Percentiles rank a stretch among this genome's conserved stretches.
These are phyloP conservation scores for Leuciscus idus DNA, from an alignment of 2,113 vertebrate species.

Conservation along the genomic window DNA sequence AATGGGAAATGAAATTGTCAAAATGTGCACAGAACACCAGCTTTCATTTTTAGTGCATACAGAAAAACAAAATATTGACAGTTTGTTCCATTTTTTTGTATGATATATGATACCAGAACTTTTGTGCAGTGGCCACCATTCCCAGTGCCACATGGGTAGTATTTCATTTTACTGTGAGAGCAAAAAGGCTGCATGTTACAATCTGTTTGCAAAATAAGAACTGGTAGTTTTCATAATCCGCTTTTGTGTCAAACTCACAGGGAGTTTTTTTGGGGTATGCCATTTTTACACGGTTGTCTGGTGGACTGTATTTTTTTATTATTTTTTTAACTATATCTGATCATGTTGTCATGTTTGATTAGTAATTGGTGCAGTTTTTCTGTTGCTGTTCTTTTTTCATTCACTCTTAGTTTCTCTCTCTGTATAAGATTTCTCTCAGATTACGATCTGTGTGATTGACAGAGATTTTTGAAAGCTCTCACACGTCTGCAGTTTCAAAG, in stretches of 20 bases:
- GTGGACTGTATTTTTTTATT: background rate
- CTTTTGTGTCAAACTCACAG: background rate
- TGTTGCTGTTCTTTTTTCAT: background rate
- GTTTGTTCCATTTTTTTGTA: too few relatives aligned
- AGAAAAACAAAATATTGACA: too few relatives aligned
- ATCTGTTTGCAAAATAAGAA: constrained; percentile 67
- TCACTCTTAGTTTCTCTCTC: background rate
- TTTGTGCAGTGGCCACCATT: constrained; percentile 55
- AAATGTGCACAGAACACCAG: too few relatives aligned
- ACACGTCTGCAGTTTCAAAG: background rate
- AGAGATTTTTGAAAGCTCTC: constrained; percentile 21
- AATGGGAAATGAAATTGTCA: too few relatives aligned
- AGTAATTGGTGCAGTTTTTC: background rate
- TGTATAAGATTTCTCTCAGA: background rate
- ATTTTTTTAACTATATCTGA: background rate
- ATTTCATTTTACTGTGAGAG: constrained; percentile 61
- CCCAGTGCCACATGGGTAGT: constrained; percentile 60
- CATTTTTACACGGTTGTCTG: background rate
- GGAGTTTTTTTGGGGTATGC: background rate
- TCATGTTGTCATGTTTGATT: background rate
- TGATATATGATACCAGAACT: too few relatives aligned
- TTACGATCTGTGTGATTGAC: constrained; percentile 9
- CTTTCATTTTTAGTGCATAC: too few relatives aligned
- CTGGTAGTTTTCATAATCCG: constrained; percentile 50
- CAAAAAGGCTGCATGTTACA: constrained; percentile 60